Evolutionary conservation across 1,140 invertebrate species (phyloP), one percentile per base, ranked within the genome.

Genomic region (Hypothenemus hampei): DNA sequence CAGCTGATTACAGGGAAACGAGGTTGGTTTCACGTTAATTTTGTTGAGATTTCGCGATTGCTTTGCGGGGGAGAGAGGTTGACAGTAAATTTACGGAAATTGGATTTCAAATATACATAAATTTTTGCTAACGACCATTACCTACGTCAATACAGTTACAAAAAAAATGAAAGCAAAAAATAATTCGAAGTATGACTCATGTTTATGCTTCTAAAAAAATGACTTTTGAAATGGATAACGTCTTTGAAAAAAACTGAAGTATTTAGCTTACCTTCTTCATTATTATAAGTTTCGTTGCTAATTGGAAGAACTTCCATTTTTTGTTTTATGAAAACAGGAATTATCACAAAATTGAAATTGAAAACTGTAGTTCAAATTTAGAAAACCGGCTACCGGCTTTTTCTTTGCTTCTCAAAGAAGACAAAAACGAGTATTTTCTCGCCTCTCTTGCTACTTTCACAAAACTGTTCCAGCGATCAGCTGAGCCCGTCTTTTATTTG

Each of bases 261-360:
- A n/a, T 31, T 31, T 13, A 37, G 18, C 50, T 54, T 57, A 62
- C 61, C 61, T 52, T 62, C 59, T 11, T 56, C 36, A 48, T 40
- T 62, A 40, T 15, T 62, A 43, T 60, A 62, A 11, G 41, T 48
- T 50, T 59, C 47, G 44, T 62, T 62, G 7, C 29, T 49, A n/a
- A 60, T 26, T 20, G 58, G 51, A 49, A 62, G 47, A 50, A 62
- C 61, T 58, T 62, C 61, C 61, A 62, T 62, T 6, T 13, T 54
- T 43, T 31, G 35, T 18, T 18, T 29, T 47, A 24, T 31, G 5
- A 26, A 24, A 57, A 37, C 18, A 21, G 36, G n/a, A 55, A 55
- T 48, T 55, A 56, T 51, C 53, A 60, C 39, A 60, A 54, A 59
- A 46, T 10, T 15, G 31, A 3, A 48, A 15, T 19, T 29, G n/a